phyloP scores from a whole-genome alignment of 2,113 vertebrate species.

The Hypanus sabinus region DNA sequence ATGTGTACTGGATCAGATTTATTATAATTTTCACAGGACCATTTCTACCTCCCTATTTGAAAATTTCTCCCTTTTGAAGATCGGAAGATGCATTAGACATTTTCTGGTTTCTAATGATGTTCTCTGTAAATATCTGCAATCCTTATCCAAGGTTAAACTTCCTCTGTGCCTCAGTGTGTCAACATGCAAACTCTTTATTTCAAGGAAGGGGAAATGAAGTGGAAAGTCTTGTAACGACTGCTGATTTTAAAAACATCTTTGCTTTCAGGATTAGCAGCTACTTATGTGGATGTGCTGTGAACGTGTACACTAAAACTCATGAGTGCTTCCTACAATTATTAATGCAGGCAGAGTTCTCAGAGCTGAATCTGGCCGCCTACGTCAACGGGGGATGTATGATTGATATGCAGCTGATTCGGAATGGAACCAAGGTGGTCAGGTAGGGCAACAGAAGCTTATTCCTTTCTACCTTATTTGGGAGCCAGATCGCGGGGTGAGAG shows the following conservation, averaged over 20 bases:
- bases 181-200: neutral
- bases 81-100: neutral
- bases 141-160: neutral
- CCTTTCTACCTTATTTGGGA: neutral
- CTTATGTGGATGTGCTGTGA: neutral
- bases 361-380: conserved; percentile 83
- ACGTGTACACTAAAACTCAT: conserved; percentile 50
- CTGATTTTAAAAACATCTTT: neutral
- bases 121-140: neutral
- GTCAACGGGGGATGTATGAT: conserved; percentile 82
- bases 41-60: neutral
- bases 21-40: neutral
- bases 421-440: conserved; percentile 85
- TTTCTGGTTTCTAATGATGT: neutral
- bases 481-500: no score
- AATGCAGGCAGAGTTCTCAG: conserved; percentile 83
- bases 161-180: neutral
- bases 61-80: neutral
- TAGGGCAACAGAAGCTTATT: conserved; percentile 48
- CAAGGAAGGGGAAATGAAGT: neutral
- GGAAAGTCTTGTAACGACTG: neutral
- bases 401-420: conserved; percentile 84
- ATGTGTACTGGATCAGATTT: neutral
- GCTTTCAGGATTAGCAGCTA: neutral
- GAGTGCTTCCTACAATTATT: conserved; percentile 15